A percentile compares a stretch with the other conserved stretches of the same genome.
These are phyloP conservation scores for Caenorhabditis afra DNA, from an alignment of 2,888 invertebrate genomes.

Conservation along the genomic window DNA sequence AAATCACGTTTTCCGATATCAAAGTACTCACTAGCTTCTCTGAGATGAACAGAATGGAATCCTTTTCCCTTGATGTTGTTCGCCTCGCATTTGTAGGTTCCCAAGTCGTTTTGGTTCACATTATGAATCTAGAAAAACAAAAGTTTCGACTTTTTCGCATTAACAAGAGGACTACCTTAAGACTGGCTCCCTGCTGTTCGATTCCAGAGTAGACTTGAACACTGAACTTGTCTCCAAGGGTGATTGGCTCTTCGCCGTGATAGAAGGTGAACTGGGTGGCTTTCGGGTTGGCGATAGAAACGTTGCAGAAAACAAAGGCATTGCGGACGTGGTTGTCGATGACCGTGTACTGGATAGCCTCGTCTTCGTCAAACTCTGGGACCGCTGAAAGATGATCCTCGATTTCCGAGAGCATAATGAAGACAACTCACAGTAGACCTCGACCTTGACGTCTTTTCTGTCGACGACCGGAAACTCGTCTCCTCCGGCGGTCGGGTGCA, in stretches of 20 bases:
- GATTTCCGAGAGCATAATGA: too few species aligned
- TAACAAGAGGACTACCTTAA: too few species aligned
- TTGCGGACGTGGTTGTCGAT: slow-evolving; percentile 55
- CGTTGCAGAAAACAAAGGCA: slow-evolving; percentile 70
- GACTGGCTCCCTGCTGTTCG: slow-evolving; percentile 66
- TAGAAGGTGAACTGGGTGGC: slow-evolving; percentile 72
- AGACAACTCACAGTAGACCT: slow-evolving; percentile 69
- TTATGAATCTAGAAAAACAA: slow-evolving; percentile 65
- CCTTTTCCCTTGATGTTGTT: slow-evolving; percentile 76
- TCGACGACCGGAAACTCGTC: slow-evolving; percentile 66
- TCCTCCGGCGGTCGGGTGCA: slow-evolving; percentile 42
- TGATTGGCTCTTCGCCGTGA: slow-evolving; percentile 63
- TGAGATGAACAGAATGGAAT: slow-evolving; percentile 69
- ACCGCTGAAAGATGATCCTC: slow-evolving; percentile 56
- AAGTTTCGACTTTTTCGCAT: not conserved
- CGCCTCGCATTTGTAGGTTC: slow-evolving; percentile 75
- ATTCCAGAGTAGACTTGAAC: slow-evolving; percentile 63
- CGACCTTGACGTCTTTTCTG: slow-evolving; percentile 68
- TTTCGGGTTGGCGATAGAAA: slow-evolving; percentile 72
- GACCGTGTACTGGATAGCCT: slow-evolving; percentile 70
- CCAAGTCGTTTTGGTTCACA: slow-evolving; percentile 73
- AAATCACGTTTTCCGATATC: not conserved
- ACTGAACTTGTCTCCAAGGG: slow-evolving; percentile 65
- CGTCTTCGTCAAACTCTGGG: slow-evolving; percentile 69
- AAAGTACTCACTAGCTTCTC: slow-evolving; percentile 69